phyloP scores from a whole-genome alignment of 2,797 vertebrate species.

The Chelmon rostratus region DNA sequence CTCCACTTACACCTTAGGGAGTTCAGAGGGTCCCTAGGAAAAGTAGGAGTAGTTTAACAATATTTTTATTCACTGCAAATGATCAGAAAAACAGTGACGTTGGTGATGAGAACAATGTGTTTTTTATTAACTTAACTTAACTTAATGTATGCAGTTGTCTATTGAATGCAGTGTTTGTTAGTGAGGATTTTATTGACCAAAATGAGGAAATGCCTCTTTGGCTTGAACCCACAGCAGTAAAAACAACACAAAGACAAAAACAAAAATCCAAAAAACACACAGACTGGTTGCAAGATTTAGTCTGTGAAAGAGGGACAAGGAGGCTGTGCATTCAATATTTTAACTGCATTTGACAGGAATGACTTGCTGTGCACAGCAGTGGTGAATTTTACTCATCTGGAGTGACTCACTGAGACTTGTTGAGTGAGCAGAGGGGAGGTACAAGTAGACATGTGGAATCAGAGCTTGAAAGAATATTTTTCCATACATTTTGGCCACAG shows the following conservation, averaged over 20 bases:
- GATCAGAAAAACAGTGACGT: neutral
- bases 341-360: conserved; percentile 3
- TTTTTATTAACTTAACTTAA: too few relatives aligned
- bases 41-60: neutral
- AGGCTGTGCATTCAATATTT: neutral
- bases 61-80: neutral
- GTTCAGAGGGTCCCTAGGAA: neutral
- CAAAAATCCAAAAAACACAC: neutral
- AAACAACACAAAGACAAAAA: neutral
- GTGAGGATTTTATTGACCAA: neutral
- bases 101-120: neutral
- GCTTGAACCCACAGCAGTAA: neutral
- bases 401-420: neutral
- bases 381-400: neutral
- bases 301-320: neutral
- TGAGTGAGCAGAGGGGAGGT: too few relatives aligned
- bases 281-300: neutral
- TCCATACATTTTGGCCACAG: too few relatives aligned
- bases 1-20: neutral
- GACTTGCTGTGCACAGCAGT: neutral
- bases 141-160: too few relatives aligned
- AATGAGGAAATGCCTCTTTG: neutral
- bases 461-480: too few relatives aligned
- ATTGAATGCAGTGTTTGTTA: neutral
- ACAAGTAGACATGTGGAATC: neutral